Base-by-base conservation (phyloP, 2,113 vertebrate species). In the Anarrhichthys ocellatus region DNA sequence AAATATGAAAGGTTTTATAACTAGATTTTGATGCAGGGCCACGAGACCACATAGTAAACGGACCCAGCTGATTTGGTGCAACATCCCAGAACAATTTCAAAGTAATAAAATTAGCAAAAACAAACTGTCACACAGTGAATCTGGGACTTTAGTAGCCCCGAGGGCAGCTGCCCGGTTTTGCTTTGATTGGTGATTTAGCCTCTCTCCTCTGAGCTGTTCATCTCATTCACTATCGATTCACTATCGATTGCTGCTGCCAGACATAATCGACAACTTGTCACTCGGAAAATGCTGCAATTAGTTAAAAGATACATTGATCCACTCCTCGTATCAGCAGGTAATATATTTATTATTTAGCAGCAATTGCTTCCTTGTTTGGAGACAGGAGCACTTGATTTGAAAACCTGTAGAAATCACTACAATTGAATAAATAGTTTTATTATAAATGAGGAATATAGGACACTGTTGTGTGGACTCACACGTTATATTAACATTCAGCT, bases 171-270 rank as follows among this genome's bases (percentile, higher is more conserved):
- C 6, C 0, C 5, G 14, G 15, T 54, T 13, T 20, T n/a, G 6
- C 50, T 36, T 20, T 34, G 36, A 6, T 59, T 44, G 18, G 1
- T 44, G n/a, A 17, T 58, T n/a, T 58, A n/a, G 17, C 22, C 52
- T 5, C 22, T 11, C 52, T 20, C 48, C 48, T 56, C 38, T 14
- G 32, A 15, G 29, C 29, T 13, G 17, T 29, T 32, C 22, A 20
- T 9, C 1, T 32, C 63, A 61, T 61, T 20, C 24, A 67, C 22
- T 67, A 81, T 52, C 34, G 80, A 76, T 32, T 32, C 24, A 61
- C 22, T 67, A 81, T 61, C 34, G 80, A 76, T 32, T 20, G 15
- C 22, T 29, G 7, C 2, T 2, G 22, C 0, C 2, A 20, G 38
- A 44, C 24, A 10, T 6, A 78, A 78, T 71, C 1, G 3, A 50